Evolutionary conservation across 2,797 vertebrate genomes (phyloP).

Genomic region (Onychomys leucogaster): DNA sequence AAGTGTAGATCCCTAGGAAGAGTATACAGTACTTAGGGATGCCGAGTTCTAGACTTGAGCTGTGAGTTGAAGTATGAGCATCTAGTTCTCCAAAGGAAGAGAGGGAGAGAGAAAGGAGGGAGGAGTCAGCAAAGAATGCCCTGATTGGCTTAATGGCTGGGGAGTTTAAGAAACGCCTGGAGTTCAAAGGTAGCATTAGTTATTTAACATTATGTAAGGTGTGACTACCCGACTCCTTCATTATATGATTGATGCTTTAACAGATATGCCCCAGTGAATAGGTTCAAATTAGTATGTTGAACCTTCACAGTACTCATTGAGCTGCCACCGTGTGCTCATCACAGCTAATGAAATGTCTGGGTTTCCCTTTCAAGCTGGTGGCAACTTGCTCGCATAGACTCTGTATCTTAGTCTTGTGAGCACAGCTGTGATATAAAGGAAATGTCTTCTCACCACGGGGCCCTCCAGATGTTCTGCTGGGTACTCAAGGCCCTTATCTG

Average conservation of each 20-base stretch:
- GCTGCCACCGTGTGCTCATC: background rate
- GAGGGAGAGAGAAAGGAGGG: background rate
- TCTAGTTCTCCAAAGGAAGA: background rate
- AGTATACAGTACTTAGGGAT: background rate
- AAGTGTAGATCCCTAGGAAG: background rate
- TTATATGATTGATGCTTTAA: conserved; percentile 19
- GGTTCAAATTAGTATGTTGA: conserved; percentile 25
- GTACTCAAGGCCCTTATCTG: background rate
- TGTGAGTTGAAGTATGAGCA: background rate
- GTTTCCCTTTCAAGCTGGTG: conserved; percentile 31
- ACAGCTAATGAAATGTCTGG: conserved; percentile 39
- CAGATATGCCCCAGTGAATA: conserved; percentile 20
- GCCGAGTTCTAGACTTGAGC: background rate
- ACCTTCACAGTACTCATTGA: background rate
- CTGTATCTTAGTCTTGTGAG: background rate
- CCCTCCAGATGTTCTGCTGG: background rate
- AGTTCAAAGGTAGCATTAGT: conserved; percentile 46
- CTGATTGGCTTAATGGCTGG: background rate
- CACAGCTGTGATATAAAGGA: background rate
- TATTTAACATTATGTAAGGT: conserved; percentile 46
- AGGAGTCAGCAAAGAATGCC: background rate
- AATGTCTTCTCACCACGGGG: background rate
- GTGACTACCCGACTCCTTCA: conserved; percentile 1
- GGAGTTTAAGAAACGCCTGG: background rate
- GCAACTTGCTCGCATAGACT: conserved; percentile 3